Conservation (phyloP, 2,113 vertebrate species). For the Nettapus auritus region DNA sequence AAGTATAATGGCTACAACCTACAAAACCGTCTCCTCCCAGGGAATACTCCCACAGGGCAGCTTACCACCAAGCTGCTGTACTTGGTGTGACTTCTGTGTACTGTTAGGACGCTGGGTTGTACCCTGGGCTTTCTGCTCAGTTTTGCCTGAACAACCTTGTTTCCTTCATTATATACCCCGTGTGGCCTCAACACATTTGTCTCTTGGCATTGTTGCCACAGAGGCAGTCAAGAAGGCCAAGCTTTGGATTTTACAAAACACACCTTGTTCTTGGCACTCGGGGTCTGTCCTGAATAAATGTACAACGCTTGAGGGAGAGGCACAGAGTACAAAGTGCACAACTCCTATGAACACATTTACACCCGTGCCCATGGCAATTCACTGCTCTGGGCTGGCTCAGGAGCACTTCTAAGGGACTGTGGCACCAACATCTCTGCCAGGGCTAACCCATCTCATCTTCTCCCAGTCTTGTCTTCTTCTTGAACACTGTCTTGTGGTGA, state of each 20-base stretch:
- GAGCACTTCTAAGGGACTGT: not conserved
- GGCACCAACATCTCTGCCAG: not conserved
- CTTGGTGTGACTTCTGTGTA: not conserved
- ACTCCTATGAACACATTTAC: rapidly evolving
- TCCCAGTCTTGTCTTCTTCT: not conserved
- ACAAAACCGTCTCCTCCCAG: rapidly evolving
- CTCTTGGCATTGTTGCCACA: not conserved
- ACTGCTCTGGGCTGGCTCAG: not conserved
- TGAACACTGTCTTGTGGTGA: not conserved
- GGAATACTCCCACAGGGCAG: not conserved
- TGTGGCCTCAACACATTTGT: rapidly evolving
- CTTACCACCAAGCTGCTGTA: not conserved
- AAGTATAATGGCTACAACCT: not conserved
- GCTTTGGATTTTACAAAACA: not conserved
- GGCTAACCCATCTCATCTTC: not conserved
- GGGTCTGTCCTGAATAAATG: not conserved
- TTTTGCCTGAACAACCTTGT: not conserved
- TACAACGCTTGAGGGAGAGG: not conserved
- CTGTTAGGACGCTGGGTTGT: not conserved
- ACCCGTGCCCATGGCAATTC: not conserved
- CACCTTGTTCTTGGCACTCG: not conserved
- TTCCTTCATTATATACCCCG: not conserved
- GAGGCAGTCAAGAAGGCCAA: not conserved
- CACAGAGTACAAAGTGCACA: not conserved
- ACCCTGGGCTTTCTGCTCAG: not conserved